Evolutionary conservation across 2,888 invertebrate genomes (phyloP).

Genomic region (Dioctria linearis): DNA sequence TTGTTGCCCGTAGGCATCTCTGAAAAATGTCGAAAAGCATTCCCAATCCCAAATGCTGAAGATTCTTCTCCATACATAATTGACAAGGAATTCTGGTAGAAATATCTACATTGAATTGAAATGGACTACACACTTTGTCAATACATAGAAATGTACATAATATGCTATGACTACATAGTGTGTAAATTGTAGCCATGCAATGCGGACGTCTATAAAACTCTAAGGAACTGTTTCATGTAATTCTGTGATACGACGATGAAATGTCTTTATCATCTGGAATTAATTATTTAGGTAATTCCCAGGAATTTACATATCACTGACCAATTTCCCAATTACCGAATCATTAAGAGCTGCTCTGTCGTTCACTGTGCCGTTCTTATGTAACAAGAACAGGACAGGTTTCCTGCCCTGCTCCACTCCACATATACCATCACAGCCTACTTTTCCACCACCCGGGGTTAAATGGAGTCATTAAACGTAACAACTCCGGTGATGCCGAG

Average conservation of each 20-base stretch:
- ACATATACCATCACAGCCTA: background rate
- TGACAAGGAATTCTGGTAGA: conserved; percentile 51
- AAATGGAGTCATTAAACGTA: conserved; percentile 9
- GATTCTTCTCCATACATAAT: conserved; percentile 42
- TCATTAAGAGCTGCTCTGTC: conserved; percentile 4
- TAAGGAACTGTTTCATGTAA: background rate
- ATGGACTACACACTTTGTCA: background rate
- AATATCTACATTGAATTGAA: conserved; percentile 24
- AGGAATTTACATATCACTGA: conserved; percentile 14
- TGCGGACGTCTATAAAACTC: background rate
- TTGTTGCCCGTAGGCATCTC: conserved; percentile 42
- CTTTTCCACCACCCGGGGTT: background rate
- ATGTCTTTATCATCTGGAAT: background rate
- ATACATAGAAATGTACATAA: no score
- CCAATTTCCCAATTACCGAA: conserved; percentile 33
- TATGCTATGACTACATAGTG: no score
- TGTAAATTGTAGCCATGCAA: no score
- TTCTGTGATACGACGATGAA: background rate
- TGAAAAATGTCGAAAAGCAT: conserved; percentile 39
- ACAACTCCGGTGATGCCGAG: background rate
- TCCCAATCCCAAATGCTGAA: conserved; percentile 39
- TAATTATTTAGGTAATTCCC: conserved; percentile 10
- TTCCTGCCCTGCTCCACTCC: background rate
- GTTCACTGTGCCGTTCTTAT: background rate
- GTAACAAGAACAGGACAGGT: background rate